A percentile compares a stretch with the other conserved stretches of the same genome.
Evolutionary conservation across 2,797 vertebrate genomes (phyloP).

Genomic region (Cryptoblepharus egeriae): DNA sequence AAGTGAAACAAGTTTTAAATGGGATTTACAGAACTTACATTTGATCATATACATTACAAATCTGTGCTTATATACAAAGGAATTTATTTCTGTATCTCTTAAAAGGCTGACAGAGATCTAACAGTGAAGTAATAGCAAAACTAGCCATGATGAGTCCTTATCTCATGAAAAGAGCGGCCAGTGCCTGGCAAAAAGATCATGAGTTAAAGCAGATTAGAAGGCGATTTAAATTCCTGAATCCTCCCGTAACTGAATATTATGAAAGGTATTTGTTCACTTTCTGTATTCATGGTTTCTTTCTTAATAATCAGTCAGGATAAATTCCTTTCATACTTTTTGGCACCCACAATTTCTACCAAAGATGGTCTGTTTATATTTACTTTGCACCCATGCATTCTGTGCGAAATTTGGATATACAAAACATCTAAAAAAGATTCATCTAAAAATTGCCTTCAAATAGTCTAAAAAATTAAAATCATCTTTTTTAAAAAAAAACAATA

Average conservation of each 20-base stretch:
- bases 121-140: conserved; percentile 64
- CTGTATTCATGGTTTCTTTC: not conserved
- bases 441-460: too few relatives aligned
- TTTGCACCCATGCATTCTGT: not conserved
- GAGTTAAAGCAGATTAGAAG: conserved; percentile 64
- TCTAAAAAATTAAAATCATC: too few relatives aligned
- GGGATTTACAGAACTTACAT: conserved; percentile 60
- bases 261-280: conserved; percentile 54
- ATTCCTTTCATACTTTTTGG: not conserved
- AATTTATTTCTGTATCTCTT: conserved; percentile 49
- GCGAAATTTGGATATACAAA: not conserved
- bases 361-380: not conserved
- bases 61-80: conserved; percentile 39
- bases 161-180: conserved; percentile 54
- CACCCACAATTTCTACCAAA: not conserved
- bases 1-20: conserved; percentile 47
- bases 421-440: not conserved
- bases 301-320: not conserved
- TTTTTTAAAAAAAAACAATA: too few relatives aligned
- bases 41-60: conserved; percentile 55
- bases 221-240: conserved; percentile 56
- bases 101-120: conserved; percentile 68
- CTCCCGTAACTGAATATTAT: conserved; percentile 58
- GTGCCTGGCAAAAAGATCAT: conserved; percentile 49
- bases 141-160: conserved; percentile 60